Percentiles rank a stretch among this genome's conserved stretches.
phyloP scores from a whole-genome alignment of 2,888 invertebrate genomes.

The Pristionchus fissidentatus region DNA sequence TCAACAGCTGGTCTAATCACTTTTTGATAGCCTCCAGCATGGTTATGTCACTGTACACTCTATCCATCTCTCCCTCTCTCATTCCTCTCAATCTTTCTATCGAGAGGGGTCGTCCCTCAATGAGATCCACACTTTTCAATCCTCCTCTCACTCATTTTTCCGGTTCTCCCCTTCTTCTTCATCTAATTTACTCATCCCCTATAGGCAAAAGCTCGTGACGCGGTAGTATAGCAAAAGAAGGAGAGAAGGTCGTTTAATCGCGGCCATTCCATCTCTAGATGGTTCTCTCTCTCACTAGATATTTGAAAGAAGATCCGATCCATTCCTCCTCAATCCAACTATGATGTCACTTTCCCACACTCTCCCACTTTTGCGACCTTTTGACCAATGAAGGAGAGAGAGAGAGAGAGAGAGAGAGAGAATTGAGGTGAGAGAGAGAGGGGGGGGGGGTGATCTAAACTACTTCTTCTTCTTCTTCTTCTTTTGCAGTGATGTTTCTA shows the following conservation, averaged over 20 bases:
- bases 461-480: not conserved
- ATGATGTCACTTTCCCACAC: conserved; percentile 40
- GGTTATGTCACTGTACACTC: conserved; percentile 30
- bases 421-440: too few species aligned
- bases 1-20: conserved; percentile 4
- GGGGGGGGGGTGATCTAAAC: not conserved
- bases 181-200: conserved; percentile 2
- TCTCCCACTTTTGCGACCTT: not conserved
- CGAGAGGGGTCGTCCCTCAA: too few species aligned
- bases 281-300: not conserved
- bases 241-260: not conserved
- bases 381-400: conserved; percentile 2
- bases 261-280: not conserved
- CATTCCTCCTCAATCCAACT: not conserved
- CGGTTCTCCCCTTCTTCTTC: not conserved
- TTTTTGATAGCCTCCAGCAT: conserved; percentile 13
- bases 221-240: not conserved
- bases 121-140: not conserved
- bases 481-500: conserved; percentile 32
- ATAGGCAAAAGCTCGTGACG: conserved; percentile 27
- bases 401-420: too few species aligned
- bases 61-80: not conserved
- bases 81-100: too few species aligned
- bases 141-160: not conserved
- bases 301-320: too few species aligned